A percentile compares a stretch with the other conserved stretches of the same genome.
phyloP scores from a whole-genome alignment of 2,797 vertebrate genomes.

The Sebastes nivosus region DNA sequence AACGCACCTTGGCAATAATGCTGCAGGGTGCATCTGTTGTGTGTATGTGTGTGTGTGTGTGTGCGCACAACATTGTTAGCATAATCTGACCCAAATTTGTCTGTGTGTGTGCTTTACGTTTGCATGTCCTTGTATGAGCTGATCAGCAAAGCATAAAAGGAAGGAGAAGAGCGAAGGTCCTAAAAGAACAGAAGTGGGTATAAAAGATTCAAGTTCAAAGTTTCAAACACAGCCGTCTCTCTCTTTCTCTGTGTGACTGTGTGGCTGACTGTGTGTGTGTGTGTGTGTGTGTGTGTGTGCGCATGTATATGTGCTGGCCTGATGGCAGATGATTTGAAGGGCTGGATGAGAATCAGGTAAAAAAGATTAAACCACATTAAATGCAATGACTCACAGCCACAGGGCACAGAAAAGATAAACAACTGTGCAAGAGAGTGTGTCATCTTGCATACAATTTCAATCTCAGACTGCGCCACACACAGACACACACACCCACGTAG shows the following conservation, averaged over 20 bases:
- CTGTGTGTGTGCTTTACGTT: background rate
- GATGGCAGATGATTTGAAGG: slow-evolving; percentile 34
- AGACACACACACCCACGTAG: background rate
- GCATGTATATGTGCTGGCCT: slow-evolving; percentile 1
- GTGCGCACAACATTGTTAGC: background rate
- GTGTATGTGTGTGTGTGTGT: slow-evolving; percentile 8
- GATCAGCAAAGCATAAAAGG: slow-evolving; percentile 16
- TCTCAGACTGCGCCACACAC: background rate
- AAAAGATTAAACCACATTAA: slow-evolving; percentile 42
- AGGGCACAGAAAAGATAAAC: slow-evolving; percentile 24
- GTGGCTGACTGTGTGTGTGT: background rate
- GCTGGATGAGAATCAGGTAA: slow-evolving; percentile 29
- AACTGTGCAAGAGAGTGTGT: slow-evolving; percentile 3
- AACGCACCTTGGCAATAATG: slow-evolving; percentile 25
- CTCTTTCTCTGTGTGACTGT: background rate
- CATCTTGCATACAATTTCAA: background rate
- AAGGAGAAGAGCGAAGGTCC: background rate
- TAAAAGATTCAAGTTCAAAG: slow-evolving; percentile 17
- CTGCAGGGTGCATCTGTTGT: slow-evolving; percentile 15
- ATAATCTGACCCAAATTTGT: background rate
- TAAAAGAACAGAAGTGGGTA: slow-evolving; percentile 37
- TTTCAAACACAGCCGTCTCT: background rate
- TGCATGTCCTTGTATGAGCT: slow-evolving; percentile 14
- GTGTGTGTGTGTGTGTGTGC: background rate
- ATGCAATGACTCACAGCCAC: slow-evolving; percentile 24